Evolutionary conservation across 2,888 invertebrate genomes (phyloP), one percentile per base, ranked within the genome.

Genomic region (Drosophila atripex): DNA sequence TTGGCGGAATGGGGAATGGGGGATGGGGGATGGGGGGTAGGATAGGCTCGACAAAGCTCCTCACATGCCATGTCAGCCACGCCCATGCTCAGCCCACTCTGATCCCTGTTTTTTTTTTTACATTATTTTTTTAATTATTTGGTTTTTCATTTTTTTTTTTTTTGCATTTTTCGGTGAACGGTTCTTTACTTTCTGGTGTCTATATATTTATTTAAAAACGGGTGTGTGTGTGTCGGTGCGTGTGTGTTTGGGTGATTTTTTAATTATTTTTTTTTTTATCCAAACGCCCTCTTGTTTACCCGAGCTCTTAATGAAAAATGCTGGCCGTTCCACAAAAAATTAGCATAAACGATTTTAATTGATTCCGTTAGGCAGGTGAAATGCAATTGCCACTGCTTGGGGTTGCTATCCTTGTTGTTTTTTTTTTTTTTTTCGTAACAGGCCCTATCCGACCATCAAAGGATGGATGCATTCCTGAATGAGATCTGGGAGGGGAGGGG

Each of bases 321-420:
- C 57, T 68, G 76, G 68, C 55, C 16, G 39, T 18, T 1, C 39
- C 58, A 35, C 53, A 64, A 71, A 66, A 78, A 76, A 82, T 82
- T 80, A 78, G 76, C 86, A 80, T 76, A 85, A 85, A 69, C 73
- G 70, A 76, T 78, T 76, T 60, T 71, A 82, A 76, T 82, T 78
- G 76, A 73, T 78, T 78, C 64, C 69, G 52, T 57, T 51, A 64
- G 64, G 66, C 64, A 64, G 64, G 66, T 64, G 64, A 64, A 66
- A 64, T 64, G 64, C 64, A 66, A 64, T 46, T 64, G 64, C 64
- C 66, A 65, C 66, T 64, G 53, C n/a, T 21, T 18, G 28, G 50
- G 23, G 28, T 5, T 45, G 49, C 3, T 38, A 14, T 16, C 21
- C 52, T 35, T 21, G n/a, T n/a, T n/a, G n/a, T 38, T 50, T 5